phyloP scores from a whole-genome alignment of 2,113 vertebrate species.

The Scytalopus superciliaris region DNA sequence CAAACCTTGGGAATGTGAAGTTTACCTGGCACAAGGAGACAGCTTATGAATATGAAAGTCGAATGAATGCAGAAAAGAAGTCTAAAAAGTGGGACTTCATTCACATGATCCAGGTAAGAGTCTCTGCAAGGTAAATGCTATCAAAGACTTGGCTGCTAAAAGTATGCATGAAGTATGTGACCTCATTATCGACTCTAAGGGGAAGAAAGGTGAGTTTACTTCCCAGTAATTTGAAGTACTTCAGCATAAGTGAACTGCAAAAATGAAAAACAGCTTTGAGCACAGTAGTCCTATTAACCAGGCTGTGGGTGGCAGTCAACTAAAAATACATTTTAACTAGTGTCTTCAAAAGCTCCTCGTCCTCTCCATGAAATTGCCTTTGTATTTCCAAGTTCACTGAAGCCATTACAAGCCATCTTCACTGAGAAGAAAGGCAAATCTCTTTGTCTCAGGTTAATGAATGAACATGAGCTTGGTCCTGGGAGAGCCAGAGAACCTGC shows the following conservation, averaged over 20 bases:
- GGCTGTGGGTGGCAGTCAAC: constrained; percentile 30
- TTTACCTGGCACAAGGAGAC: constrained; percentile 91
- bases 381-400: neutral
- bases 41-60: constrained; percentile 83
- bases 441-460: neutral
- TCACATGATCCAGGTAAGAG: constrained; percentile 93
- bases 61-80: constrained; percentile 75
- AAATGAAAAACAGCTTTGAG: constrained; percentile 43
- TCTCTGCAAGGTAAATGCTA: neutral
- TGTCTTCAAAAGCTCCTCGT: neutral
- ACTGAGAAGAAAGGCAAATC: neutral
- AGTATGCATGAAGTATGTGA: neutral
- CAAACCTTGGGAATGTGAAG: constrained; percentile 79
- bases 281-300: constrained; percentile 25
- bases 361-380: constrained; percentile 5
- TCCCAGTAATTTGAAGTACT: constrained; percentile 36
- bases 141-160: constrained; percentile 1
- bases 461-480: neutral
- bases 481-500: neutral
- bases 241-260: constrained; percentile 30
- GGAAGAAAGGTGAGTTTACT: constrained; percentile 38
- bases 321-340: neutral
- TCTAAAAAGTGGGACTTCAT: constrained; percentile 89
- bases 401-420: neutral
- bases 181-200: constrained; percentile 19